Evolutionary conservation across 1,140 invertebrate genomes (phyloP), one percentile per base, ranked within the genome.

Genomic region (Drosophila novamexicana): DNA sequence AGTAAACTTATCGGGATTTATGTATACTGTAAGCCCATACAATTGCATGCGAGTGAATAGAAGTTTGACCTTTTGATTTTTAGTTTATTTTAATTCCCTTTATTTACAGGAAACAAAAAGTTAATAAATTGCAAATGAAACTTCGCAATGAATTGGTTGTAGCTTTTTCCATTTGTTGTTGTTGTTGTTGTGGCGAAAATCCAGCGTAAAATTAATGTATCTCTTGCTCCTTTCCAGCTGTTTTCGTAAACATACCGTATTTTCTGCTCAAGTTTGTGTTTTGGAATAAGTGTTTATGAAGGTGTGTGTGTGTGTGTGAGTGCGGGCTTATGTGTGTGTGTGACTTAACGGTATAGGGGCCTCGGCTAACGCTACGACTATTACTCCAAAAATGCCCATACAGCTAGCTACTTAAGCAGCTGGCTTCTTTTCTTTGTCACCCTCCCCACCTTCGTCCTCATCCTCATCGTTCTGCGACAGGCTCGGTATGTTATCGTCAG

Each of bases 31-130:
- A 47, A 3, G 7, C 7, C 14, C 6, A 18, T n/a, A 29, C 3
- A 29, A 29, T 29, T 5, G 7, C n/a, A 14, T 58, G 39, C 12
- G 6, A 6, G 14, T 39, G 12, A 67, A 45, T 18, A 37, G 4
- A 50, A 14, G 14, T 9, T 36, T 8, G 12, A 7, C 22, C 18
- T 50, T 52, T 44, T 6, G 37, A 50, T 54, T 81, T 54, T 52
- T 71, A 34, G 69, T 88, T 88, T 88, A 88, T 88, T 86, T 85
- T 88, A 86, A 86, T 90, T 90, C 86, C 86, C 79, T 90, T 90
- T 86, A 90, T 90, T 90, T 90, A 90, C 88, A 90, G 86, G 86
- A 90, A 90, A 90, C 83, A 86, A 86, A 79, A 88, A 88, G 77
- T 62, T 83, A 83, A 83, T 88, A 80, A 88, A 83, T 75, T 88